Conservation (phyloP, 2,888 invertebrate genomes). For the Tridacna crocea region DNA sequence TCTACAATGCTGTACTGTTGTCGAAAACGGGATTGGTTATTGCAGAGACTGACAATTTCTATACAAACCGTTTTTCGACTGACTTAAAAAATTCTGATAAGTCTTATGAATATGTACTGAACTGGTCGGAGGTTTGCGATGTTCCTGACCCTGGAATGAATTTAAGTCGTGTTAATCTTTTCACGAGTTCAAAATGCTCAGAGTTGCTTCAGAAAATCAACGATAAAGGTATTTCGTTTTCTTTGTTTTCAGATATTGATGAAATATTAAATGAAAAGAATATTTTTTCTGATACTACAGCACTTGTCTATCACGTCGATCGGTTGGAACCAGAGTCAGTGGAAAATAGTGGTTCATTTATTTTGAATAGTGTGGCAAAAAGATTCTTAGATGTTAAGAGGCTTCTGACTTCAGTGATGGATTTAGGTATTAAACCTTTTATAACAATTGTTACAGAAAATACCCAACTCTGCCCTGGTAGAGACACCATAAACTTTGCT, state of each 20-base stretch:
- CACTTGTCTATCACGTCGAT: too few species aligned
- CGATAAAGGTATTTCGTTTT: too few species aligned
- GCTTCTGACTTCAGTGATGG: neutral
- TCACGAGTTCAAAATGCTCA: too few species aligned
- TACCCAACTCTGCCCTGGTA: constrained; percentile 13
- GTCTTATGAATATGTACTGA: neutral
- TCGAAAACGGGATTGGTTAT: constrained; percentile 64
- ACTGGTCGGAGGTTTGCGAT: neutral
- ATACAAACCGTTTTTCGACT: constrained; percentile 28
- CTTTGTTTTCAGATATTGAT: too few species aligned
- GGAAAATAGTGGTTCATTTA: too few species aligned
- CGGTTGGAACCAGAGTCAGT: too few species aligned
- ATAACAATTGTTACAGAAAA: constrained; percentile 42
- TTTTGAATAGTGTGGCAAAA: neutral
- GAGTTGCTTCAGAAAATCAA: too few species aligned
- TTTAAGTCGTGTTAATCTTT: too few species aligned
- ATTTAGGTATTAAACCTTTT: constrained; percentile 11
- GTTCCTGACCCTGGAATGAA: neutral
- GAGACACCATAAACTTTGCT: constrained; percentile 4
- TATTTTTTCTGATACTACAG: too few species aligned
- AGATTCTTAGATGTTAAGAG: neutral
- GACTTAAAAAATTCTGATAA: neutral
- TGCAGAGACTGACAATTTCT: constrained; percentile 65
- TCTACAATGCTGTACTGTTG: constrained; percentile 64
- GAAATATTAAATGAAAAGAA: too few species aligned